Conservation (phyloP, 1,140 invertebrate genomes). For the Protaetia brevitarsis region DNA sequence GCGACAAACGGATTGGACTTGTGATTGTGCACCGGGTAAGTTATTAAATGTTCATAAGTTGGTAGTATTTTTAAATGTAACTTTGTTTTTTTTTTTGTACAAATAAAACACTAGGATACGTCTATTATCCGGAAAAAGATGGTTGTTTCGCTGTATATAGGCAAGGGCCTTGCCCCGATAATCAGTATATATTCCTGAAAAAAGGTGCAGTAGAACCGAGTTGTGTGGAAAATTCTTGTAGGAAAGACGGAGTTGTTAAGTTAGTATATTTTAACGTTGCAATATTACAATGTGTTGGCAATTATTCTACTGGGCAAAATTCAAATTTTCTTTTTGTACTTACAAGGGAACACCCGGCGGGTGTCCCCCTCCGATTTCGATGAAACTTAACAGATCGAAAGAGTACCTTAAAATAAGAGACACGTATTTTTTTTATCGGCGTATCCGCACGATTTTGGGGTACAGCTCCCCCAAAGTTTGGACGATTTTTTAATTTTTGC, state of each 20-base stretch:
- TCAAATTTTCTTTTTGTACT: no score
- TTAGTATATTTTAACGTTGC: no score
- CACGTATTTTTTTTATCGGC: no score
- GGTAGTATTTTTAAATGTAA: neutral
- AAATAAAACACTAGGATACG: slow-evolving; percentile 48
- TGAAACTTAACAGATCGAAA: no score
- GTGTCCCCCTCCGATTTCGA: no score
- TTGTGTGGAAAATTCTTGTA: slow-evolving; percentile 60
- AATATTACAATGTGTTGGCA: no score
- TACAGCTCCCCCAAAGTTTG: no score
- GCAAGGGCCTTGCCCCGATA: slow-evolving; percentile 58
- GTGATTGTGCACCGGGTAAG: slow-evolving; percentile 63
- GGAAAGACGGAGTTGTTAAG: slow-evolving; percentile 42
- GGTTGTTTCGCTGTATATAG: slow-evolving; percentile 60
- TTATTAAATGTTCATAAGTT: neutral
- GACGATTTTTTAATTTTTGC: no score
- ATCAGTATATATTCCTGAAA: slow-evolving; percentile 57
- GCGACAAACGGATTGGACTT: slow-evolving; percentile 60
- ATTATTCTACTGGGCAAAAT: no score
- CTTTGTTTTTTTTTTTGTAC: neutral
- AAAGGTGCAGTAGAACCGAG: slow-evolving; percentile 53
- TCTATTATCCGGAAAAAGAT: slow-evolving; percentile 60
- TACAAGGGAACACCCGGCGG: no score
- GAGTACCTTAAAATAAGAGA: no score
- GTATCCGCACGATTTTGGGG: no score